A percentile compares a stretch with the other conserved stretches of the same genome.
Evolutionary conservation across 2,888 invertebrate genomes (phyloP).

Genomic region (Alloscopus bannaensis): DNA sequence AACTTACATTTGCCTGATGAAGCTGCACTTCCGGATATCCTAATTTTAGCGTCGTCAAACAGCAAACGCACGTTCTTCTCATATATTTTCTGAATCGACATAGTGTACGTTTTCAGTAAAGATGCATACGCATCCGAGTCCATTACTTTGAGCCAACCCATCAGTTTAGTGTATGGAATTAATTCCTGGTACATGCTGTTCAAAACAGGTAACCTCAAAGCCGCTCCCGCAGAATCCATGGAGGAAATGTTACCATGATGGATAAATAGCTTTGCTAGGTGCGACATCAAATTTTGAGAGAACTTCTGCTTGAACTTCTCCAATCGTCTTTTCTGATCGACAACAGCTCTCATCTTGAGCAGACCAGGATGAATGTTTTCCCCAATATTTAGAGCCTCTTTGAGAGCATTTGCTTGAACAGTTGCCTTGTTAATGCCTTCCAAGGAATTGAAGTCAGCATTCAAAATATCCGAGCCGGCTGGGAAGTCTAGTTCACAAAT

Average conservation of each 20-base stretch:
- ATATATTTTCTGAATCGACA: constrained; percentile 89
- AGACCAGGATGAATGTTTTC: constrained; percentile 79
- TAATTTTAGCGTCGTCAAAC: constrained; percentile 84
- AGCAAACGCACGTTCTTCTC: constrained; percentile 89
- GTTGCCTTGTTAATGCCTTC: constrained; percentile 72
- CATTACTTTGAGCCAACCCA: constrained; percentile 93
- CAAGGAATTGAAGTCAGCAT: constrained; percentile 69
- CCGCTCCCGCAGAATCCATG: constrained; percentile 73
- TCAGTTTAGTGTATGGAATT: constrained; percentile 89
- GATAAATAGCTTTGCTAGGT: constrained; percentile 95
- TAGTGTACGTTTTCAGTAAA: constrained; percentile 87
- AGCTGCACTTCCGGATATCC: constrained; percentile 74
- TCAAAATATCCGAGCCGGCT: constrained; percentile 66
- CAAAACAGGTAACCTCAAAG: constrained; percentile 85
- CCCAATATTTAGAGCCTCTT: constrained; percentile 76
- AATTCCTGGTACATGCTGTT: constrained; percentile 90
- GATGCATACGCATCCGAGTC: constrained; percentile 89
- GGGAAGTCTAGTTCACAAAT: constrained; percentile 72
- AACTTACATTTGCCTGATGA: constrained; percentile 64
- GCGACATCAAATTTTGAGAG: constrained; percentile 88
- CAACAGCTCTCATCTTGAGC: constrained; percentile 83
- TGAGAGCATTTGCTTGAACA: constrained; percentile 67
- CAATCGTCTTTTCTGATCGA: constrained; percentile 87
- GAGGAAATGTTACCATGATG: constrained; percentile 82
- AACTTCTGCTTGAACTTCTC: constrained; percentile 87